Evolutionary conservation across 1,140 invertebrate species (phyloP), one percentile per base, ranked within the genome.

Genomic region (Tetramorium simillimum): DNA sequence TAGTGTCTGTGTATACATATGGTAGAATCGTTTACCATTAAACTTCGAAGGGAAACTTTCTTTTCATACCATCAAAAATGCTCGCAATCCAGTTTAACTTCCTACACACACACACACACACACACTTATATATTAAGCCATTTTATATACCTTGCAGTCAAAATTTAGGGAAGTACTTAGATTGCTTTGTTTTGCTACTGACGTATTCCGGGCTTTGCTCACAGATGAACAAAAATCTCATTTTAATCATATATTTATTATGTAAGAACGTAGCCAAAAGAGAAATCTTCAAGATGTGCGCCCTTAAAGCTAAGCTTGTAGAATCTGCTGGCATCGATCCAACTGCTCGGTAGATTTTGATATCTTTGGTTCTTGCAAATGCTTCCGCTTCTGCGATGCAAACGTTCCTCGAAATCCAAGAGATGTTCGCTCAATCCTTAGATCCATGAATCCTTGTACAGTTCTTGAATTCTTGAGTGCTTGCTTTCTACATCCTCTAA

Each of bases 1-100:
- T 40, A 73, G n/a, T 28, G 37, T 33, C 43, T 72, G 67, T 58
- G 56, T 67, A 51, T 28, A 46, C 56, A 28, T 49, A 56, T 14
- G 67, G 10, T n/a, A 37, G 51, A 72, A 72, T 75, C 40, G 75
- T 75, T 84, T 49, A 73, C 24, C 80, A 14, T 82, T 73, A 73
- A 40, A 82, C 24, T 82, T 82, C 3, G 53, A 14, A 84, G 14
- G 21, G 5, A 73, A 84, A 60, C 56, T 56, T 60, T 73, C 46
- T 72, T 84, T 73, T n/a, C 16, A n/a, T 6, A 21, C 28, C 37
- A 33, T 46, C 60, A 63, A 9, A 78, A 63, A 28, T 51, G 12
- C 18, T 62, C 18, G 51, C n/a, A 9, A 60, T 84, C 10, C 21
- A 40, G 37, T 81, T 81, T 40, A 43, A 37, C 18, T 78, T 46